These are phyloP conservation scores for Sycophila sp. DNA, from an alignment of 1,140 invertebrate genomes.

Conservation along the genomic window DNA sequence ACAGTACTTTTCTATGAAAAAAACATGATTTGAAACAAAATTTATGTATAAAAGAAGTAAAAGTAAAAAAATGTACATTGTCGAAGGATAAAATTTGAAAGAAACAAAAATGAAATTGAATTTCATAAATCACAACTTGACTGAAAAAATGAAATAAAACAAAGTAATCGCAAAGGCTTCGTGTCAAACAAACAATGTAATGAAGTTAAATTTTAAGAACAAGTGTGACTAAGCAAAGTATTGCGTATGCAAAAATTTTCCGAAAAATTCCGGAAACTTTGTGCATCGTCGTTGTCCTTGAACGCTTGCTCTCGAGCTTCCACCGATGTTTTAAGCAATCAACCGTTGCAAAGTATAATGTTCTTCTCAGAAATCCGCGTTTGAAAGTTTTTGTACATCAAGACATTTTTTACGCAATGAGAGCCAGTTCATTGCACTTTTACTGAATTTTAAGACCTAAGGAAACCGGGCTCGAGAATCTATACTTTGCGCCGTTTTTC, in stretches of 20 bases:
- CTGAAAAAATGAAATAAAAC: slow-evolving; percentile 21
- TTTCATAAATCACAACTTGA: slow-evolving; percentile 13
- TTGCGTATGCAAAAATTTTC: slow-evolving; percentile 23
- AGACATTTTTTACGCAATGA: background rate
- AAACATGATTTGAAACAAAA: slow-evolving; percentile 8
- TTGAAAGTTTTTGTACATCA: background rate
- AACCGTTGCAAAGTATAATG: slow-evolving; percentile 30
- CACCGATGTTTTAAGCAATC: slow-evolving; percentile 25
- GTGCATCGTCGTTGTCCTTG: slow-evolving; percentile 30
- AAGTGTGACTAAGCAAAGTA: slow-evolving; percentile 26
- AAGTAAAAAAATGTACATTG: slow-evolving; percentile 28
- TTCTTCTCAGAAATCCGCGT: background rate
- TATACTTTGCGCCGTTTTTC: slow-evolving; percentile 26
- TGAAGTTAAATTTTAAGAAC: slow-evolving; percentile 31
- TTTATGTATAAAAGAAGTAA: slow-evolving; percentile 18
- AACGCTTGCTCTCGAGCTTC: slow-evolving; percentile 34
- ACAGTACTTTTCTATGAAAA: slow-evolving; percentile 8
- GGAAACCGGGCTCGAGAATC: background rate
- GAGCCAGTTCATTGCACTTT: background rate
- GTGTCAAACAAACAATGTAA: background rate
- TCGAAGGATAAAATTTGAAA: slow-evolving; percentile 8
- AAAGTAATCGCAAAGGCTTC: background rate
- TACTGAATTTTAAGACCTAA: background rate
- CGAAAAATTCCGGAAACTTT: slow-evolving; percentile 14
- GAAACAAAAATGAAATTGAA: slow-evolving; percentile 2